Base-by-base conservation (phyloP, 2,113 vertebrate genomes). In the Plectropomus leopardus region DNA sequence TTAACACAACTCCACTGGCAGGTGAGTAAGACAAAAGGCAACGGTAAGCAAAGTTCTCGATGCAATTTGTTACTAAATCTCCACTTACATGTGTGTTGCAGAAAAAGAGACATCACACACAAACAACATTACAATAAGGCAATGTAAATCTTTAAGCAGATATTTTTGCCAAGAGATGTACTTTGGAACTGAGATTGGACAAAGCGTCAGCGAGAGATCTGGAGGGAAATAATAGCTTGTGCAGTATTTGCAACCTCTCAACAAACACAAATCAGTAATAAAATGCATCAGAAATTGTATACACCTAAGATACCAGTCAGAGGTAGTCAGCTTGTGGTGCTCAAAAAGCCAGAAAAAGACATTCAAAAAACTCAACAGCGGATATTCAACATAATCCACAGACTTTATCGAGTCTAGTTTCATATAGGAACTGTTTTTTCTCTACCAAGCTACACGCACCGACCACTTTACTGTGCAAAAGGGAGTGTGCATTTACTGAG, bases 21-120 rank as follows among this genome's bases (percentile, higher is more conserved):
- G 34, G 51, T 53, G 47, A 40, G 51, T 58, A 42, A 68, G 64
- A 48, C 55, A 60, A 60, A 51, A 19, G 24, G 44, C 61, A 21
- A 7, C 1, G 9, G 61, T 28, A 26, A 44, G 17, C 24, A 61
- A 74, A 7, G 26, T 23, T n/a, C 16, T 17, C 21, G 14, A 21
- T 19, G 24, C 21, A 26, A 9, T 51, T 11, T 47, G 44, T 14
- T 8, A 15, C 24, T 45, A 44, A 71, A n/a, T 3, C 6, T 42
- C 19, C 32, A 48, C 50, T 44, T 44, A 40, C 21, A 36, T 26
- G 7, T n/a, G 24, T 65, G 26, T 54, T 45, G 28, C n/a, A 28
- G 3, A 19, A 32, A 36, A 7, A 57, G n/a, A 58, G 63, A 48
- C 28, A 34, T 32, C 42, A 36, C 16, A 10, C 40, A 21, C n/a